Percentiles rank a stretch among this genome's conserved stretches.
These are phyloP conservation scores for Alviniconcha strummeri DNA, from an alignment of 2,888 invertebrate species.

Conservation along the genomic window DNA sequence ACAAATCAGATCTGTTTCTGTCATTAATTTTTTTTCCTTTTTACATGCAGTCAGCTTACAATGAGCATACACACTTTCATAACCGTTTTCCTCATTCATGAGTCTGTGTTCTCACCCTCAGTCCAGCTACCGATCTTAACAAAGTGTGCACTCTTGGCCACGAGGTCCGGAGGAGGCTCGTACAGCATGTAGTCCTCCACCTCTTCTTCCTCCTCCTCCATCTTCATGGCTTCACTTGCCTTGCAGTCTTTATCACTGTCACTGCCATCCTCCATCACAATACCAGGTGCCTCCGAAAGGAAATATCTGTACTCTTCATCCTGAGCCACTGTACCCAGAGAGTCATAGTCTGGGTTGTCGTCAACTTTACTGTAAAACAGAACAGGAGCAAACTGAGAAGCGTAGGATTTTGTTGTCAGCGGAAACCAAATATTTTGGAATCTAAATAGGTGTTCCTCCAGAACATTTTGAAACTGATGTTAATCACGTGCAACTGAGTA, in stretches of 20 bases:
- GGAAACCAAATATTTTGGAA: too few relatives aligned
- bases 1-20: too few relatives aligned
- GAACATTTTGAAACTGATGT: too few relatives aligned
- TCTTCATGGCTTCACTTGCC: background rate
- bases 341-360: constrained; percentile 87
- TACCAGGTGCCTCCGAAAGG: constrained; percentile 80
- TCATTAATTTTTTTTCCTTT: too few relatives aligned
- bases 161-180: constrained; percentile 23
- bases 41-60: too few relatives aligned
- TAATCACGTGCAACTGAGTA: too few relatives aligned
- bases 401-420: too few relatives aligned
- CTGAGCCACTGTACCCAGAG: constrained; percentile 81
- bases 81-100: too few relatives aligned
- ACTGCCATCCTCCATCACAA: background rate
- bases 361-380: constrained; percentile 80
- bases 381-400: constrained; percentile 6
- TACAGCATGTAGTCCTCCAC: constrained; percentile 34
- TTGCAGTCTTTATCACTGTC: background rate
- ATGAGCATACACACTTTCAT: too few relatives aligned
- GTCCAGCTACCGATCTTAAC: background rate
- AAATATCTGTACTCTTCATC: constrained; percentile 95
- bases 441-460: too few relatives aligned
- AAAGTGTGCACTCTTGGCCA: constrained; percentile 17
- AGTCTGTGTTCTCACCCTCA: background rate
- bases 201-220: constrained; percentile 21